Percentiles rank a stretch among this genome's conserved stretches.
Conservation (phyloP, 1,140 invertebrate genomes). For the Conus betulinus region DNA sequence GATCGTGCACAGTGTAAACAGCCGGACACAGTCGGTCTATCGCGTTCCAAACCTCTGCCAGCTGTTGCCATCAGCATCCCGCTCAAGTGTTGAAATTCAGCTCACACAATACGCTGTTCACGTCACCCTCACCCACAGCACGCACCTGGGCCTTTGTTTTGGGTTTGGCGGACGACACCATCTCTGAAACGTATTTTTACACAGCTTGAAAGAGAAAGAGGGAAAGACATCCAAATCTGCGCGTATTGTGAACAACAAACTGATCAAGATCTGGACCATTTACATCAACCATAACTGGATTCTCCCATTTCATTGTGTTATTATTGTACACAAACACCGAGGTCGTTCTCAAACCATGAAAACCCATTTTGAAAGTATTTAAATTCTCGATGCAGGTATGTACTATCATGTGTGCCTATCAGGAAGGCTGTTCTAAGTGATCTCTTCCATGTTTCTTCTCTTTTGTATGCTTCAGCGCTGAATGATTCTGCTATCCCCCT, state of each 20-base stretch:
- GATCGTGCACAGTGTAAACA: slow-evolving; percentile 25
- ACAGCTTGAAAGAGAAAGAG: background rate
- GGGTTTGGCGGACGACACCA: background rate
- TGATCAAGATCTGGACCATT: no score
- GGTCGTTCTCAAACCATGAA: slow-evolving; percentile 32
- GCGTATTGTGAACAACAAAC: no score
- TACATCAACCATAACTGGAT: background rate
- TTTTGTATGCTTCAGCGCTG: slow-evolving; percentile 55
- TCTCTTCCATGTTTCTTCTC: slow-evolving; percentile 46
- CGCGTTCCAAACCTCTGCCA: background rate
- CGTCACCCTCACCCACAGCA: background rate
- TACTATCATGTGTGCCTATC: slow-evolving; percentile 40
- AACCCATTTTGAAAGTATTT: slow-evolving; percentile 16
- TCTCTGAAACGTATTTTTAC: background rate
- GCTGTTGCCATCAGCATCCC: slow-evolving; percentile 27
- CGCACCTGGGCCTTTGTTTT: background rate
- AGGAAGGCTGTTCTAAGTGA: slow-evolving; percentile 40
- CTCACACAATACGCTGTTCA: background rate
- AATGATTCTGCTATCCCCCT: slow-evolving; percentile 43
- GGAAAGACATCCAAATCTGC: no score
- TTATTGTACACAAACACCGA: background rate
- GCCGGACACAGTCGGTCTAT: background rate
- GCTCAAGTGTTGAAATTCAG: background rate
- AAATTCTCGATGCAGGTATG: slow-evolving; percentile 56
- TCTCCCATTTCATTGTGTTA: background rate